A percentile compares a stretch with the other conserved stretches of the same genome.
Evolutionary conservation across 2,888 invertebrate species (phyloP).

Genomic region (Eupithecia centaureata): DNA sequence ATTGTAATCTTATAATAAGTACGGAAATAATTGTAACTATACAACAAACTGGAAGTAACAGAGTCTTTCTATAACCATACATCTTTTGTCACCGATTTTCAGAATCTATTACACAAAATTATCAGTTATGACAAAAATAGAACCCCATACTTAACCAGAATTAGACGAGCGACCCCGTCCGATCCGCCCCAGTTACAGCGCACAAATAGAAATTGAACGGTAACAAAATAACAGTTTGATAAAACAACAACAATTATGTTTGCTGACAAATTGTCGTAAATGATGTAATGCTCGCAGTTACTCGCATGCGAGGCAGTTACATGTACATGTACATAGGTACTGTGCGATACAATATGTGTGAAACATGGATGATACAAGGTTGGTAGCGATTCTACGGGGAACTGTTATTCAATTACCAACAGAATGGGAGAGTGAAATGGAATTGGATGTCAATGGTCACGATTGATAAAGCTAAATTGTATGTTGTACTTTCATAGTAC

Average conservation of each 20-base stretch:
- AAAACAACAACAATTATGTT: neutral
- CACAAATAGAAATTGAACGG: neutral
- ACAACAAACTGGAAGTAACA: neutral
- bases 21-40: neutral
- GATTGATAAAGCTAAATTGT: neutral
- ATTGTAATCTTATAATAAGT: neutral
- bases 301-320: neutral
- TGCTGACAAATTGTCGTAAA: conserved; percentile 1
- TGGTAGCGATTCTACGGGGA: neutral
- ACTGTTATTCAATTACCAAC: neutral
- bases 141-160: neutral
- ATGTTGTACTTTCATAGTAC: neutral
- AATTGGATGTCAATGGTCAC: neutral
- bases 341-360: no score
- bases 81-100: neutral
- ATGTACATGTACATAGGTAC: no score
- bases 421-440: neutral
- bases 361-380: neutral
- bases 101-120: neutral
- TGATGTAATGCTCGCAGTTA: conserved; percentile 3
- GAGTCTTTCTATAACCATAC: neutral
- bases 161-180: neutral
- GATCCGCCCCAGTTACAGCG: neutral
- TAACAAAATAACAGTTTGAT: neutral
- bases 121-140: neutral